Base-by-base conservation (phyloP, 2,888 invertebrate species). In the Eutolmus rufibarbis region DNA sequence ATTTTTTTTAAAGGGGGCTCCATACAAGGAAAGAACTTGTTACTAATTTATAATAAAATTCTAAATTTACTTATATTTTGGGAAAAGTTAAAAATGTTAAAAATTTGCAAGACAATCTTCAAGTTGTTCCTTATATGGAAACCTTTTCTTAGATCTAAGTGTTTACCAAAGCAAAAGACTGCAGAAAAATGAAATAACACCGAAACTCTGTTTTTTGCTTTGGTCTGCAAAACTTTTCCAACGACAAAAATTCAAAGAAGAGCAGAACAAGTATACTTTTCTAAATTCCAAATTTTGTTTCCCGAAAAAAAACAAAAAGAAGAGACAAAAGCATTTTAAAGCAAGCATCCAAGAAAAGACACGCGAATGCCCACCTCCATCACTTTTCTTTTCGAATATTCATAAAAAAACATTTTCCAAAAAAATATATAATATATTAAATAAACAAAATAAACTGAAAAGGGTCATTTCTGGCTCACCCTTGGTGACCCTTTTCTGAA, bases 241-340 rank as follows among this genome's bases (percentile, higher is more conserved):
- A 85, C 85, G 85, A 85, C 85, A 85, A 85, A 85, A 66, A 66
- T 23, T 23, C 66, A 66, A 82, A 66, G 23, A 23, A 85, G 85
- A 85, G 74, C 85, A 74, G 66, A 85, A 85, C 43, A 56, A n/a
- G 43, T 84, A 66, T 56, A 81, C 28, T 66, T 66, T 66, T 84
- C 84, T 66, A 84, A 84, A 85, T 85, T 85, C 85, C 85, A 85
- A 85, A 85, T 85, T 85, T 46, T 85, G n/a, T 31, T 23, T 23
- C 16, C 23, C 19, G 40, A n/a, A 66, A 82, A 7, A 77, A n/a
- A 31, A 76, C 7, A 19, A 76, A 76, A 37, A n/a, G 28, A 51
- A 51, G 19, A 57, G 28, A 46, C 43, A 46, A 56, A 81, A 81
- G 23, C 43, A 56, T 81, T 43, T 28, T 56, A 34, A 56, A 56